Base-by-base conservation (phyloP, 2,888 invertebrate species). In the Drosophila mimetica region DNA sequence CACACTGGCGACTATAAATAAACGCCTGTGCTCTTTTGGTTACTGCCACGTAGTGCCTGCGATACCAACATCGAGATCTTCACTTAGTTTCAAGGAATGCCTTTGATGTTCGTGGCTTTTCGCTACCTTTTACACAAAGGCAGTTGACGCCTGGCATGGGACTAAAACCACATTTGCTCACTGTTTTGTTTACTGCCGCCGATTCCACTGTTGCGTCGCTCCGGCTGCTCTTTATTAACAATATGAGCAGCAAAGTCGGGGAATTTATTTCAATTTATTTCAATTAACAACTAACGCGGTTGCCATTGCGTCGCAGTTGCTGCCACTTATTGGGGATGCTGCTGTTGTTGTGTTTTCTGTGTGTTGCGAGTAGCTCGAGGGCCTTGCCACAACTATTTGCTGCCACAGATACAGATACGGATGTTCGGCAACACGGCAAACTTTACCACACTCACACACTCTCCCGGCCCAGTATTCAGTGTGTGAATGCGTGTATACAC, bases 191-290 rank as follows among this genome's bases (percentile, higher is more conserved):
- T 61, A 44, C 57, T 58, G 58, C 64, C 70, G 54, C 57, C 61
- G 50, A 11, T 48, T 16, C 13, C 25, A 36, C 14, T n/a, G 30
- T 16, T 59, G 59, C 57, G 18, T 20, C 18, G 18, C 39, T 30
- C 54, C 59, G 60, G 58, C 46, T 76, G 69, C 59, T 48, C 80
- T 84, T 89, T 90, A 90, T 90, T 90, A 90, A 90, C 90, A 90
- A 90, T 83, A 79, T 79, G 79, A 79, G 74, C 77, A 85, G 86
- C 63, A 85, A 70, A 71, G 72, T 36, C 74, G 74, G 53, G 89
- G 90, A 90, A 89, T 86, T 85, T 85, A 88, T 85, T 72, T 88
- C 90, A 90, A 90, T 90, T 90, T 89, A 90, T 90, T 90, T 90
- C 90, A 90, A 90, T 90, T 90, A 90, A 90, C 90, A 89, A 89